A percentile compares a stretch with the other conserved stretches of the same genome.
Evolutionary conservation across 2,888 invertebrate genomes (phyloP).

Genomic region (Hypolimnas misippus): DNA sequence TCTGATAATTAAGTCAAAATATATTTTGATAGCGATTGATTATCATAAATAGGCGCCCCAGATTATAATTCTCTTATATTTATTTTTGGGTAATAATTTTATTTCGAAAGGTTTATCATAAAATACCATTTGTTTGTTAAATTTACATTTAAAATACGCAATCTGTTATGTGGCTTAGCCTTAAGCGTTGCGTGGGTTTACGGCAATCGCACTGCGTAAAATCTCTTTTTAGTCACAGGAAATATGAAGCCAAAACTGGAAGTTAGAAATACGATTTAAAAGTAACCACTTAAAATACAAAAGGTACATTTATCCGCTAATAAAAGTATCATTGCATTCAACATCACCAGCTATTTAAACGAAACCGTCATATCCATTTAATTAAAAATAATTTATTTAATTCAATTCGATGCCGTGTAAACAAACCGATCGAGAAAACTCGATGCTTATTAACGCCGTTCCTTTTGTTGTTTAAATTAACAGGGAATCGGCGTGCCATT

Average conservation of each 20-base stretch:
- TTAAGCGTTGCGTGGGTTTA: neutral
- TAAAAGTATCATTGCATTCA: neutral
- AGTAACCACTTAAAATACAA: no score
- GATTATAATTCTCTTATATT: neutral
- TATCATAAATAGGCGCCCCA: no score
- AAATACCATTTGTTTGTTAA: neutral
- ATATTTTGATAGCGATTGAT: no score
- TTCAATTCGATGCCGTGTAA: constrained; percentile 1
- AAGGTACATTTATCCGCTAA: no score
- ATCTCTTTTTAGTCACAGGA: neutral
- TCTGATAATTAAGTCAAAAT: no score
- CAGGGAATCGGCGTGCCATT: constrained; percentile 16
- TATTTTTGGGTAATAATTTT: neutral
- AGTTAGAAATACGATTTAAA: no score
- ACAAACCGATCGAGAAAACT: constrained; percentile 12
- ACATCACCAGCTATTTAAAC: neutral
- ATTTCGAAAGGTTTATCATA: neutral
- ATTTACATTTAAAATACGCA: neutral
- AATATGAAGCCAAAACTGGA: no score
- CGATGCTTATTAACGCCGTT: constrained; percentile 7
- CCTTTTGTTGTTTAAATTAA: constrained; percentile 17
- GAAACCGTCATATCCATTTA: neutral
- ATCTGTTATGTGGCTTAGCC: neutral
- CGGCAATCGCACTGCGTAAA: neutral
- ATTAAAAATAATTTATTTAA: neutral